phyloP scores from a whole-genome alignment of 2,113 vertebrate species.

The Haplochromis vanheusdeni region DNA sequence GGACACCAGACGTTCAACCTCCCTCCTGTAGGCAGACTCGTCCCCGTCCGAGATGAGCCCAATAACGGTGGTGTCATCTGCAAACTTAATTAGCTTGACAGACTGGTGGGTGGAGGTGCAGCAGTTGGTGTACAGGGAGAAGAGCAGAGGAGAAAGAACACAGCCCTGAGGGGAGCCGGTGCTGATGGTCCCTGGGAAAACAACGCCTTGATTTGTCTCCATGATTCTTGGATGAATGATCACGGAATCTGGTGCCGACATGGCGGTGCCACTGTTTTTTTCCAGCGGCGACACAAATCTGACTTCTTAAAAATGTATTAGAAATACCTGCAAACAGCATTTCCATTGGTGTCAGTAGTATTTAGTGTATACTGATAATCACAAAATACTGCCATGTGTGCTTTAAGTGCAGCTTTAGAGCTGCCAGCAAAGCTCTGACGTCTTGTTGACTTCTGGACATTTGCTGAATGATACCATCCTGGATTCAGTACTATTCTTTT shows the following conservation, averaged over 20 bases:
- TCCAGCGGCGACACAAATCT: neutral
- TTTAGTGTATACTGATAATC: neutral
- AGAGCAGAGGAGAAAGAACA: too few species aligned
- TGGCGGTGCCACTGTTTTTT: fast-evolving
- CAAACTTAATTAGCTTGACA: too few species aligned
- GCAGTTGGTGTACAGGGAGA: too few species aligned
- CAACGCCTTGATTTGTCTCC: fast-evolving
- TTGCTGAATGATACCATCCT: neutral
- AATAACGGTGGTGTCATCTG: too few species aligned
- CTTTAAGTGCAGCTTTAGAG: neutral
- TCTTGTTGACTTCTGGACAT: neutral
- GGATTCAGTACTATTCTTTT: neutral
- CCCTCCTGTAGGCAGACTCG: too few species aligned
- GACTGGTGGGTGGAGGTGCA: too few species aligned
- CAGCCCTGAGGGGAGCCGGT: too few species aligned
- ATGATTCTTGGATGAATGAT: neutral
- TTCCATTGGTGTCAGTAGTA: neutral
- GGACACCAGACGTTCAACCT: too few species aligned
- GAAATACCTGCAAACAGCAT: neutral
- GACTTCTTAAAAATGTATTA: neutral
- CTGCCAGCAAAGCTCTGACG: neutral
- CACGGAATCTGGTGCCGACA: neutral
- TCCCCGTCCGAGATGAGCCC: too few species aligned
- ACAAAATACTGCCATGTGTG: neutral
- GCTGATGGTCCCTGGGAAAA: too few species aligned